These are phyloP conservation scores for Scaptomyza parva DNA, from an alignment of 2,888 invertebrate genomes.

Conservation along the genomic window DNA sequence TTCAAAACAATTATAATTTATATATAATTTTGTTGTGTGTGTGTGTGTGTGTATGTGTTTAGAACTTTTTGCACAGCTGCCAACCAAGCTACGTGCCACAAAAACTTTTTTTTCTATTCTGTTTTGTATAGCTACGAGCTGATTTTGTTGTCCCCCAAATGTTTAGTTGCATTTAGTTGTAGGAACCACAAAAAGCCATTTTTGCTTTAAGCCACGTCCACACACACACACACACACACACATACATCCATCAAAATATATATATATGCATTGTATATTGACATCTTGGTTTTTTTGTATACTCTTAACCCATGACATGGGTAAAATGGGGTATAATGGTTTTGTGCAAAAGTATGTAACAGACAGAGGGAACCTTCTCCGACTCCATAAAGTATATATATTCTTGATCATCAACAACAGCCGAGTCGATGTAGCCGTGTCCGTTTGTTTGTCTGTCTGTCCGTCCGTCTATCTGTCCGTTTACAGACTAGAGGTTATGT, in stretches of 20 bases:
- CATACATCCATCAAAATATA: slow-evolving; percentile 46
- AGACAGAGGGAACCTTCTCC: too few species aligned
- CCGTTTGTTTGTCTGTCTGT: too few species aligned
- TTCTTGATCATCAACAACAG: too few species aligned
- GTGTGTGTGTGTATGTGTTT: slow-evolving; percentile 14
- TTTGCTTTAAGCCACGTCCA: slow-evolving; percentile 35
- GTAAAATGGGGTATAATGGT: too few species aligned
- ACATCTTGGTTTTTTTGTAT: slow-evolving; percentile 3
- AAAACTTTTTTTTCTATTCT: slow-evolving; percentile 56
- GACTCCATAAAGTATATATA: too few species aligned
- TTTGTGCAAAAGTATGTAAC: too few species aligned
- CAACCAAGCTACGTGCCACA: slow-evolving; percentile 59
- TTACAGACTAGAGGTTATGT: too few species aligned
- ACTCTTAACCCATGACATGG: too few species aligned
- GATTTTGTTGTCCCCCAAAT: slow-evolving; percentile 30
- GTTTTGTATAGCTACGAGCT: slow-evolving; percentile 9
- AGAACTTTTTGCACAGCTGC: slow-evolving; percentile 58
- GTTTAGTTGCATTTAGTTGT: slow-evolving; percentile 27
- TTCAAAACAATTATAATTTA: slow-evolving; percentile 80
- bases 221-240: slow-evolving; percentile 1
- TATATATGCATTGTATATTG: neutral
- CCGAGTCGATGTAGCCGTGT: too few species aligned
- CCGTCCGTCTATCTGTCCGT: too few species aligned
- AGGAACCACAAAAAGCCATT: slow-evolving; percentile 5
- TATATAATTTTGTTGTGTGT: slow-evolving; percentile 62